Percentiles rank a stretch among this genome's conserved stretches.
phyloP scores from a whole-genome alignment of 2,113 vertebrate species.

The Phylloscopus whistleri region DNA sequence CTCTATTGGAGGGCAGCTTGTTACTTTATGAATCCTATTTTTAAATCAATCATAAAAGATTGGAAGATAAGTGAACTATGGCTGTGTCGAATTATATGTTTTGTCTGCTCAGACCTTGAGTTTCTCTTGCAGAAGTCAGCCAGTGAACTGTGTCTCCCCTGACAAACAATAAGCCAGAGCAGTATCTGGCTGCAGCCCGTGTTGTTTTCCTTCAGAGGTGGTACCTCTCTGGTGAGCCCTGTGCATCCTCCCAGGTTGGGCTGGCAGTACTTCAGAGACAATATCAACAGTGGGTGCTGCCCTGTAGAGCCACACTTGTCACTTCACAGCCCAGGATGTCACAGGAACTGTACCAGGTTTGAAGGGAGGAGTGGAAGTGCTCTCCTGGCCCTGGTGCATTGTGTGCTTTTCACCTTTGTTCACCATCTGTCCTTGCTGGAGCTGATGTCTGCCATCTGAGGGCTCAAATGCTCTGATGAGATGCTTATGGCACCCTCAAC shows the following conservation, averaged over 20 bases:
- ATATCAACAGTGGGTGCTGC: not conserved
- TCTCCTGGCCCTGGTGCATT: not conserved
- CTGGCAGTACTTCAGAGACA: not conserved
- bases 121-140: not conserved
- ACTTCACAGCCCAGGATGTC: not conserved
- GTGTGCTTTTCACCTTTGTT: conserved; percentile 59
- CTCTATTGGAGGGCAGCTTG: not conserved
- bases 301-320: not conserved
- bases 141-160: not conserved
- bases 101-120: not conserved
- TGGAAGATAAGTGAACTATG: not conserved
- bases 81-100: not conserved
- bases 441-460: conserved; percentile 65
- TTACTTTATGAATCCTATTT: not conserved
- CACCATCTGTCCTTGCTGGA: conserved; percentile 73
- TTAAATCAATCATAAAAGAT: not conserved
- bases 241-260: not conserved
- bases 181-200: fast-evolving
- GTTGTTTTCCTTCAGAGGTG: not conserved
- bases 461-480: conserved; percentile 22
- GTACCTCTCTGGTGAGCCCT: not conserved
- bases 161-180: not conserved
- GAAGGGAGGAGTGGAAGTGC: not conserved
- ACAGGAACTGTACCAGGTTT: not conserved
- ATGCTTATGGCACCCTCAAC: conserved; percentile 24